These are phyloP conservation scores for Turdus rufiventris DNA, from an alignment of 2,113 vertebrate species.

Conservation along the genomic window DNA sequence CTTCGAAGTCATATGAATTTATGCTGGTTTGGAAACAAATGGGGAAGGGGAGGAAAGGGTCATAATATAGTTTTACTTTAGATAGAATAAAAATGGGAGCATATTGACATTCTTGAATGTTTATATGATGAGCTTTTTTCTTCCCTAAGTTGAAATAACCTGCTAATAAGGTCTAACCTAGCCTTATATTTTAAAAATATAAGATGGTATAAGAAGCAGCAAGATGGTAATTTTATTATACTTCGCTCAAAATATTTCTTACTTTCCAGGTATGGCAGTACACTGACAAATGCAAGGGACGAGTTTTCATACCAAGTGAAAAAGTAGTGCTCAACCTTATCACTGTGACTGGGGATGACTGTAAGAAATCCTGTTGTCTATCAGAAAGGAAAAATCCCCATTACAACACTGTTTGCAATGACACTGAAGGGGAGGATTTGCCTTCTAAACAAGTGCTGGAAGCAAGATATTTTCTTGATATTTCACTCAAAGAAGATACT, in stretches of 20 bases:
- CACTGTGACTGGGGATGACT: slow-evolving; percentile 44
- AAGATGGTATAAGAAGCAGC: not conserved
- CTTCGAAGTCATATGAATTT: not conserved
- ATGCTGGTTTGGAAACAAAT: not conserved
- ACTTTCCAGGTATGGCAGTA: slow-evolving; percentile 67
- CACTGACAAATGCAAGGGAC: slow-evolving; percentile 57
- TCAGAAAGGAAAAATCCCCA: not conserved
- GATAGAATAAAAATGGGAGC: not conserved
- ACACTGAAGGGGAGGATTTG: not conserved
- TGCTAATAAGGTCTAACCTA: not conserved
- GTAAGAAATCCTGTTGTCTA: not conserved
- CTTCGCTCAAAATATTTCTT: slow-evolving; percentile 34
- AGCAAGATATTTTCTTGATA: not conserved
- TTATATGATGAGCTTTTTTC: not conserved
- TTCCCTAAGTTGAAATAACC: not conserved
- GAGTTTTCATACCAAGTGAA: slow-evolving; percentile 66
- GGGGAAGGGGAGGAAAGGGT: not conserved
- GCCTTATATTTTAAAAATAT: not conserved
- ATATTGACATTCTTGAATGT: not conserved
- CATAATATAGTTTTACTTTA: not conserved
- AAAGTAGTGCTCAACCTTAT: slow-evolving; percentile 66
- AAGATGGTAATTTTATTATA: not conserved
- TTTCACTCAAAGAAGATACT: not conserved
- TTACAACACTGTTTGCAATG: not conserved
- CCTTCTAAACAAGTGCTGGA: not conserved